Evolutionary conservation across 2,888 invertebrate species (phyloP), one percentile per base, ranked within the genome.

Genomic region (Epistrophe grossulariae): DNA sequence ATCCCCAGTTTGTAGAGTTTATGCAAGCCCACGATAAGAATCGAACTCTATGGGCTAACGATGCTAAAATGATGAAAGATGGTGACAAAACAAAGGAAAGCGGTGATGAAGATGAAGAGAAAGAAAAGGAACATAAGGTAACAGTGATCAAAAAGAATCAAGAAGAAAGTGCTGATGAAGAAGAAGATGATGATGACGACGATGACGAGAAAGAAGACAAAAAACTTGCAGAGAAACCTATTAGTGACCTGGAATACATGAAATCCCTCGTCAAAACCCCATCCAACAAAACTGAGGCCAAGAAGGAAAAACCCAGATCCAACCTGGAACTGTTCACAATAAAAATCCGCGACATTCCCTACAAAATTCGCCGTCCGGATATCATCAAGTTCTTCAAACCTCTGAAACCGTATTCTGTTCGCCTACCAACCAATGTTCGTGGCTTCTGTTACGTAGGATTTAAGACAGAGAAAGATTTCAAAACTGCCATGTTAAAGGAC

Each of bases 391-490:
- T 98, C 91, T 97, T 98, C 89, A 95, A 95, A 89, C 97, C 98
- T 0, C 90, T 97, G 8, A 96, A 96, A 88, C 95, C 96, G 2
- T 96, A 95, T 90, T 96, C 97, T 5, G 96, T 99, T 77, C 94
- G 98, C 84, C 93, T 98, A 57, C 97, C 98, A 0, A 92, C 94
- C n/a, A 94, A 96, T 89, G 94, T 96, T 2, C 95, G 96, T 91
- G 97, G 98, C 8, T 96, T 98, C 90, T 98, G 98, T 52, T 98
- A 96, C 93, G 96, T 97, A n/a, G 98, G 98, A 3, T 98, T 99
- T 90, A 95, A 96, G 92, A 96, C 95, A 5, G 97, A 98, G 90
- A 95, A 95, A 87, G 96, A 97, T 88, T 94, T 96, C 90, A 95
- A 95, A 40, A 96, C 96, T 90, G 98, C 97, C 2, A 93, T 98